Base-by-base conservation (phyloP, 2,888 invertebrate species). In the Pollenia angustigena region DNA sequence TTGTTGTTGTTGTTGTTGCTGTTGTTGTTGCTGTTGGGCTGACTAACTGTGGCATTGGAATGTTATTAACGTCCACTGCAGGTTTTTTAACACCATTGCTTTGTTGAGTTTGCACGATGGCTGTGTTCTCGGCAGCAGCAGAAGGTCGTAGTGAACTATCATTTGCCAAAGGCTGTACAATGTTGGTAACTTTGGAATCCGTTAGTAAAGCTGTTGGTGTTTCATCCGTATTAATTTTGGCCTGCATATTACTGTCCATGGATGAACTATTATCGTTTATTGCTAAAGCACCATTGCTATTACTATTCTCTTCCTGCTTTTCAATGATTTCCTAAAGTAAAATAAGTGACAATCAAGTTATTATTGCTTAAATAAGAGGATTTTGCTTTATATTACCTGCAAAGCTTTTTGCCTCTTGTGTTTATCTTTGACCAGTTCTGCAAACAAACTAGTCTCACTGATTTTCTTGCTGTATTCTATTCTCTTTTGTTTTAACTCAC, bases 401-500 rank as follows among this genome's bases (percentile, higher is more conserved):
- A 95, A 93, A 76, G 97, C 97, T 92, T 97, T 94, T 83, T 97
- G 96, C 10, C 97, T 95, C 94, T 97, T 97, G 89, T 97, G 97
- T 89, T 96, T 95, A 91, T 97, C 97, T 91, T 97, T 97, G 14
- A 98, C 97, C 85, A 98, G 94, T 93, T 98, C 97, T 0, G 98
- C 98, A 92, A 98, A 98, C 12, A 98, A 94, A 92, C 97, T 97
- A 10, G 98, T 98, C 90, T 97, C 97, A 76, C 96, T 96, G 91
- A 98, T 97, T 92, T 97, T 98, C 90, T 97, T 96, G 88, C 96
- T 95, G 88, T 96, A 94, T 91, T 95, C 95, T 80, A 96, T 95
- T 88, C 94, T 95, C 75, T 95, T 94, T 52, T 91, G 90, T 69
- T 92, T 92, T 1, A 92, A 88, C 71, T 92, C 92, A 14, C 91